A percentile compares a stretch with the other conserved stretches of the same genome.
Evolutionary conservation across 2,113 vertebrate species (phyloP).

Genomic region (Tor tambroides): DNA sequence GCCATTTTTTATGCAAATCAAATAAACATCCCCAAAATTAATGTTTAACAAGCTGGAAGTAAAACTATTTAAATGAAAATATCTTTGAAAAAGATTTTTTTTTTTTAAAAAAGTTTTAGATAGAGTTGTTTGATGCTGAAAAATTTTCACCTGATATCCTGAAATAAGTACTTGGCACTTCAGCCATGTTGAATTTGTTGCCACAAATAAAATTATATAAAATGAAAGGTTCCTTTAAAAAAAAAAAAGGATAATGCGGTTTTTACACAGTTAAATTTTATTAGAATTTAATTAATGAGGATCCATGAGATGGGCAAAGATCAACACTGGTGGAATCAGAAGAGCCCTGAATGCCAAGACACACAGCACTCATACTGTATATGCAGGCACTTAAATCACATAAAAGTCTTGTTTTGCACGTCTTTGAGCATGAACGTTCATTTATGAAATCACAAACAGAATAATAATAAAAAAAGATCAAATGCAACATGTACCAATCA

Average conservation of each 20-base stretch:
- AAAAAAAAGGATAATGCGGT: too few species aligned
- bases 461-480: not conserved
- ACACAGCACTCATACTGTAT: not conserved
- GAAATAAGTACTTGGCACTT: not conserved
- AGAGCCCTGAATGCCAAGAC: not conserved
- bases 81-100: too few species aligned
- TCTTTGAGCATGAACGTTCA: not conserved
- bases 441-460: not conserved
- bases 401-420: not conserved
- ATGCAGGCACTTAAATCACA: not conserved
- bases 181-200: not conserved
- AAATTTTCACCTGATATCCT: too few species aligned
- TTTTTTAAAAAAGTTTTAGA: too few species aligned
- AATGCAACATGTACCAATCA: not conserved
- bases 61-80: too few species aligned
- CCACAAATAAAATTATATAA: too few species aligned
- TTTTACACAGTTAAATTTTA: not conserved
- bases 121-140: too few species aligned
- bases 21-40: too few species aligned
- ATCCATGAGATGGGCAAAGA: not conserved
- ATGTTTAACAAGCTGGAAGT: too few species aligned
- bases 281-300: not conserved
- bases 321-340: constrained; percentile 3
- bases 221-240: too few species aligned
- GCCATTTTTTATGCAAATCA: too few species aligned